These are phyloP conservation scores for Drosophila yakuba DNA, from an alignment of 1,140 invertebrate genomes.

Conservation along the genomic window DNA sequence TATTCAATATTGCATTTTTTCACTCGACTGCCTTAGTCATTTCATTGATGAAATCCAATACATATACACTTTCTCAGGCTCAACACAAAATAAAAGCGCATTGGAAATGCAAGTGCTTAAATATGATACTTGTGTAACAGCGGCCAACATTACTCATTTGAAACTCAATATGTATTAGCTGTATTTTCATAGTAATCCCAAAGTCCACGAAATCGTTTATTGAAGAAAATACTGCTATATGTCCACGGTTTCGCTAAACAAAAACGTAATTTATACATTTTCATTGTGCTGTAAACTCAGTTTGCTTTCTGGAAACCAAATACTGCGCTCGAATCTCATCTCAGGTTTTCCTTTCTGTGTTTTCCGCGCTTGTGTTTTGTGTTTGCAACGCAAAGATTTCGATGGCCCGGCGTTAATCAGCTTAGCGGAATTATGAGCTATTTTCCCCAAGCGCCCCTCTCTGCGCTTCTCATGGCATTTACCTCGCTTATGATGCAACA, in stretches of 20 bases:
- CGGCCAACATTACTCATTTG: not conserved
- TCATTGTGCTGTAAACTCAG: not conserved
- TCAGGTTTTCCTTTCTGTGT: not conserved
- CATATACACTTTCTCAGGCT: not conserved
- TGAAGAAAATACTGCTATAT: constrained; percentile 2
- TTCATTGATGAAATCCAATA: constrained; percentile 5
- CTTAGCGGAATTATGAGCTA: constrained; percentile 26
- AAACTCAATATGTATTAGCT: not conserved
- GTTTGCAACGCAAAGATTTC: not conserved
- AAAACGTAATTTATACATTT: constrained; percentile 19
- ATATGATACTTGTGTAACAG: not conserved
- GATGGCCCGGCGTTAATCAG: constrained; percentile 24
- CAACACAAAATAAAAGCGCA: not conserved
- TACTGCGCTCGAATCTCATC: not conserved
- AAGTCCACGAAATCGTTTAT: not conserved
- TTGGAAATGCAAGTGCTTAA: not conserved
- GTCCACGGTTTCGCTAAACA: not conserved
- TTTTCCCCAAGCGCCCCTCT: constrained; percentile 1
- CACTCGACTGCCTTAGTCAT: not conserved
- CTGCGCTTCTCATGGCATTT: constrained; percentile 9
- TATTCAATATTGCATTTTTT: not conserved
- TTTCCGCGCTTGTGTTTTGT: too few relatives aligned
- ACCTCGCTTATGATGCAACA: constrained; percentile 27
- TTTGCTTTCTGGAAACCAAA: constrained; percentile 15
- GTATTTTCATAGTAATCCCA: not conserved